Base-by-base conservation (phyloP, 2,113 vertebrate species). In the Malaclemys terrapin region DNA sequence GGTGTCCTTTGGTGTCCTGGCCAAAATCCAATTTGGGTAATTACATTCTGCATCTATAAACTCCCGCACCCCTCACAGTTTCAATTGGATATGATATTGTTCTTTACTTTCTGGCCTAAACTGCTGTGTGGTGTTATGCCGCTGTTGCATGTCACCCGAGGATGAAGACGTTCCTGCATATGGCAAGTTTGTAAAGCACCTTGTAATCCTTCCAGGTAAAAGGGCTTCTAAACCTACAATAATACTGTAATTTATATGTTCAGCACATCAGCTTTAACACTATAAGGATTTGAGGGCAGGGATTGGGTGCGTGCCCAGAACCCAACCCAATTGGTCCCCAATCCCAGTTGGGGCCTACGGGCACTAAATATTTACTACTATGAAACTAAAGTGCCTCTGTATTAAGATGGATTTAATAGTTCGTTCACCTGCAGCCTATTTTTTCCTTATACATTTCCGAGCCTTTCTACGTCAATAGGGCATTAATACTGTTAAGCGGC, bases 121-220 rank as follows among this genome's bases (percentile, higher is more conserved):
- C 31, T 88, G 90, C 96, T 93, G 92, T 88, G n/a, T 97, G 95
- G 96, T 96, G 93, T 97, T 97, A 96, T 96, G 96, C 96, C 95
- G 94, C 95, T 95, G 95, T 93, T 49, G 93, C 96, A 95, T 96
- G 96, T 97, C 97, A 95, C 96, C 94, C 96, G 88, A 90, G 1
- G 3, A 97, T 96, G 96, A 96, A 97, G 96, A 90, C 96, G 82
- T 96, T 95, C 75, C 96, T 94, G 85, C 89, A 89, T 35, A 96
- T 88, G 95, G 92, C 91, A 95, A 87, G 85, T 92, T 96, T 95
- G 75, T 87, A 94, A 92, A 95, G 80, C 92, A 65, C 96, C 95
- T 96, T 95, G 95, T 93, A 84, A 94, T 79, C 90, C 65, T 95
- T 95, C 85, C 87, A 52, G 93, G 97, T 91, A 94, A 95, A 96